These are phyloP conservation scores for Caranx melampygus DNA, from an alignment of 2,113 vertebrate genomes.

Conservation along the genomic window DNA sequence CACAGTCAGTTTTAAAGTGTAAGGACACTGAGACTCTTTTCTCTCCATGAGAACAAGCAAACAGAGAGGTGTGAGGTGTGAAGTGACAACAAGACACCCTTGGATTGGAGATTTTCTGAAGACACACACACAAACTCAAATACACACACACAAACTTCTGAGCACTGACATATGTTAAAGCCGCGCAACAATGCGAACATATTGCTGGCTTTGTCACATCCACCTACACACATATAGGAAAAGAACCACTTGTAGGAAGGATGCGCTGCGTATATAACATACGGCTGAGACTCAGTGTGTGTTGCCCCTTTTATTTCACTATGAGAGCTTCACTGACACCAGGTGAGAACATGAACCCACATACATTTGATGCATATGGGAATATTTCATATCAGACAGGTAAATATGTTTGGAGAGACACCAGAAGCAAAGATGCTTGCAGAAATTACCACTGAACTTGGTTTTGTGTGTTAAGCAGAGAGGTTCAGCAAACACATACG, in stretches of 20 bases:
- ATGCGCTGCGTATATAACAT: neutral
- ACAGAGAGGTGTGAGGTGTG: slow-evolving; percentile 26
- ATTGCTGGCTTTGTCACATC: slow-evolving; percentile 67
- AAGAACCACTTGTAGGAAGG: slow-evolving; percentile 29
- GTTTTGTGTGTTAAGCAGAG: neutral
- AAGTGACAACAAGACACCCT: slow-evolving; percentile 24
- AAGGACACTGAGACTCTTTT: slow-evolving; percentile 8
- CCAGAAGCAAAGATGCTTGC: neutral
- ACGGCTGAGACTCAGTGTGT: neutral
- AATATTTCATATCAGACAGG: neutral
- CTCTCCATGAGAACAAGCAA: slow-evolving; percentile 3
- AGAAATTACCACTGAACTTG: slow-evolving; percentile 8
- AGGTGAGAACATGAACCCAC: neutral
- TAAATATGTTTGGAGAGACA: neutral
- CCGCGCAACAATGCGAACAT: slow-evolving; percentile 36
- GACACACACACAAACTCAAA: neutral
- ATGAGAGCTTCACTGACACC: neutral
- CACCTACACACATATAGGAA: slow-evolving; percentile 52
- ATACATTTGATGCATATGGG: neutral
- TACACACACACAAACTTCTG: slow-evolving; percentile 15
- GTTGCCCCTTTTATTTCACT: neutral
- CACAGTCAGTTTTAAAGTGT: neutral
- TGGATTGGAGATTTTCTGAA: slow-evolving; percentile 13
- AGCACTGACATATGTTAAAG: slow-evolving; percentile 46
- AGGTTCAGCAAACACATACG: slow-evolving; percentile 1